phyloP scores from a whole-genome alignment of 2,888 invertebrate species.

The Andrena haemorrhoa region DNA sequence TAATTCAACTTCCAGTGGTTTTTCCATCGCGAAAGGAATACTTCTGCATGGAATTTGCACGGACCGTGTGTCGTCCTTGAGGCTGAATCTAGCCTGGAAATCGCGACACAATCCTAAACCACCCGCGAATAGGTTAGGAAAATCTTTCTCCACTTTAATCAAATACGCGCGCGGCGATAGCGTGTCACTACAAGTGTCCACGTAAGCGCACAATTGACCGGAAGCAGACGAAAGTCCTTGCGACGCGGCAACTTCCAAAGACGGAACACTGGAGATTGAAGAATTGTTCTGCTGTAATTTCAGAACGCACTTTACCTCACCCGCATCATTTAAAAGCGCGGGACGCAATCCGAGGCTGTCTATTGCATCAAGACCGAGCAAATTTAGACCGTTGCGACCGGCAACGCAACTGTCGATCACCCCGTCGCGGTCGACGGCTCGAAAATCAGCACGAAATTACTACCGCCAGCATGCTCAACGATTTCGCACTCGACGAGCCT shows the following conservation, averaged over 20 bases:
- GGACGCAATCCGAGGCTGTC: not conserved
- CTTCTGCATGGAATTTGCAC: not conserved
- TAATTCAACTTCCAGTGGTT: not conserved
- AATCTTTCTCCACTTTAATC: not conserved
- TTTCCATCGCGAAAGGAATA: not conserved
- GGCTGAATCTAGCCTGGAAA: not conserved
- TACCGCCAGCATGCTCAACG: not conserved
- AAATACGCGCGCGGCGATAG: not conserved
- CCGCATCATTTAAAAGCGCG: not conserved
- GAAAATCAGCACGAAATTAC: not conserved
- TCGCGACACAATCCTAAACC: not conserved
- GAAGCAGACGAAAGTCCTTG: not conserved
- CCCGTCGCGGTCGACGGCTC: not conserved
- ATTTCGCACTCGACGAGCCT: not conserved
- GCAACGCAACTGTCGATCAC: slow-evolving; percentile 4
- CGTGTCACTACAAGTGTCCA: not conserved
- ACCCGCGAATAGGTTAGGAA: not conserved
- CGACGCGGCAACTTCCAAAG: not conserved
- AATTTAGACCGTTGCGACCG: not conserved
- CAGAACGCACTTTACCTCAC: not conserved
- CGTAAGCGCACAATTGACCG: not conserved
- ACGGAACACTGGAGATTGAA: no score
- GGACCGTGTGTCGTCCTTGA: not conserved
- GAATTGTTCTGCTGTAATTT: not conserved
- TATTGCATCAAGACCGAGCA: not conserved